Evolutionary conservation across 2,797 vertebrate species (phyloP).

Genomic region (Enteromius argenteus): DNA sequence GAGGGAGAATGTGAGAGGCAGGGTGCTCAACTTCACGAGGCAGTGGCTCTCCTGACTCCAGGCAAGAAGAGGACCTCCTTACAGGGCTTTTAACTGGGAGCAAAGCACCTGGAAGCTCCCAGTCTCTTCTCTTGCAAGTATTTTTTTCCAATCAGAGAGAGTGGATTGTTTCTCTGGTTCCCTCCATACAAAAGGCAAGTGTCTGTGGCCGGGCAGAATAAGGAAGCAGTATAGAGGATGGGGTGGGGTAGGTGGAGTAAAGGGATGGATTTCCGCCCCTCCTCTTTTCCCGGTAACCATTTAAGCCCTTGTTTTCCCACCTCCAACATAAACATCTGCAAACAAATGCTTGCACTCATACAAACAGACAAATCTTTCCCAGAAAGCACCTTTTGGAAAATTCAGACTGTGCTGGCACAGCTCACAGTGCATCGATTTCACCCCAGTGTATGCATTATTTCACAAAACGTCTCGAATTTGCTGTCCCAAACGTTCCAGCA

Average conservation of each 20-base stretch:
- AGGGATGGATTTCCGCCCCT: conserved; percentile 68
- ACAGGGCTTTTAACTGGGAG: conserved; percentile 80
- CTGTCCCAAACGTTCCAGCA: neutral
- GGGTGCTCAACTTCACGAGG: conserved; percentile 64
- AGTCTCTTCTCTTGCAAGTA: conserved; percentile 74
- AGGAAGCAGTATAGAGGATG: conserved; percentile 74
- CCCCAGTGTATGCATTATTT: conserved; percentile 22
- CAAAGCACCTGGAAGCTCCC: conserved; percentile 78
- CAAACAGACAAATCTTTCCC: conserved; percentile 51
- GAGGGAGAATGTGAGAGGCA: conserved; percentile 72
- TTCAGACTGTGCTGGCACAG: conserved; percentile 28
- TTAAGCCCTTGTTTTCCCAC: conserved; percentile 60
- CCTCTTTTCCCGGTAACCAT: conserved; percentile 50
- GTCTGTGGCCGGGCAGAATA: conserved; percentile 71
- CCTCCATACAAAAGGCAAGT: conserved; percentile 79
- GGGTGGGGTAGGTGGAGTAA: conserved; percentile 72
- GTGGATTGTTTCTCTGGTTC: conserved; percentile 79
- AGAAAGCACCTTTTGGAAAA: conserved; percentile 47
- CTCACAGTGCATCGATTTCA: conserved; percentile 26
- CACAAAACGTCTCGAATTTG: conserved; percentile 7
- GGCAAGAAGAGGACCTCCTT: conserved; percentile 71
- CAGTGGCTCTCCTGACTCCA: conserved; percentile 72
- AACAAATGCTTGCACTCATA: conserved; percentile 45
- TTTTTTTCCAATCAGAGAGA: conserved; percentile 72
- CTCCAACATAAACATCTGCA: conserved; percentile 55